Conservation (phyloP, 2,113 vertebrate genomes). For the Elgaria multicarinata region DNA sequence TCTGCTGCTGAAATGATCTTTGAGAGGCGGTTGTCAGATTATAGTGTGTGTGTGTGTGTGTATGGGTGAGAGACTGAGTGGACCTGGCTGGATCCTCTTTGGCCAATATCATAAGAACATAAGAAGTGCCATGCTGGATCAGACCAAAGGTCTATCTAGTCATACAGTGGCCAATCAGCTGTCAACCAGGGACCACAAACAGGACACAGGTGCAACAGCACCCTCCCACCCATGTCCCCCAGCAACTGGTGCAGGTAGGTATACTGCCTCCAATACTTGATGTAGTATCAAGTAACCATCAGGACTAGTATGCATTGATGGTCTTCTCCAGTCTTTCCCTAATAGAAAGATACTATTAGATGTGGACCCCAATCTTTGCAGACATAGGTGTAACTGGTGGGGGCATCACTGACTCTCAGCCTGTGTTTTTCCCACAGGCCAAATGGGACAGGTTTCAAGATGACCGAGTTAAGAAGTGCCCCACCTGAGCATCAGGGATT, state of each 20-base stretch:
- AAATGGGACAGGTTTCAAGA: not conserved
- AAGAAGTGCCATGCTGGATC: too few species aligned
- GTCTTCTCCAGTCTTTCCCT: not conserved
- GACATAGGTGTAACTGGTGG: not conserved
- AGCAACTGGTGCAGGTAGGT: too few species aligned
- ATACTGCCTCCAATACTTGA: too few species aligned
- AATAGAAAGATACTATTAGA: not conserved
- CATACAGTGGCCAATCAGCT: too few species aligned
- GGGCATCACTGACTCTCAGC: not conserved
- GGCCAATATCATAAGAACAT: not conserved
- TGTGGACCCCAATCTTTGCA: not conserved
- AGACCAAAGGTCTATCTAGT: too few species aligned
- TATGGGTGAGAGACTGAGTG: not conserved
- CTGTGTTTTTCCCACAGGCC: not conserved
- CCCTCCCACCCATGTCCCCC: too few species aligned
- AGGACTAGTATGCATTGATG: too few species aligned
- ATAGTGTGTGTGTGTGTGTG: not conserved
- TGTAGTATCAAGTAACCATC: too few species aligned
- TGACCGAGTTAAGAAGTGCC: not conserved
- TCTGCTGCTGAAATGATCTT: slow-evolving; percentile 3
- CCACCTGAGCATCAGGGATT: not conserved
- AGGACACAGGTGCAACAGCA: too few species aligned
- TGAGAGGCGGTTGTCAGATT: slow-evolving; percentile 10
- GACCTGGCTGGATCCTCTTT: not conserved
- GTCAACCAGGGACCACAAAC: too few species aligned